Evolutionary conservation across 2,113 vertebrate species (phyloP), one percentile per base, ranked within the genome.

Genomic region (Mustela lutreola): DNA sequence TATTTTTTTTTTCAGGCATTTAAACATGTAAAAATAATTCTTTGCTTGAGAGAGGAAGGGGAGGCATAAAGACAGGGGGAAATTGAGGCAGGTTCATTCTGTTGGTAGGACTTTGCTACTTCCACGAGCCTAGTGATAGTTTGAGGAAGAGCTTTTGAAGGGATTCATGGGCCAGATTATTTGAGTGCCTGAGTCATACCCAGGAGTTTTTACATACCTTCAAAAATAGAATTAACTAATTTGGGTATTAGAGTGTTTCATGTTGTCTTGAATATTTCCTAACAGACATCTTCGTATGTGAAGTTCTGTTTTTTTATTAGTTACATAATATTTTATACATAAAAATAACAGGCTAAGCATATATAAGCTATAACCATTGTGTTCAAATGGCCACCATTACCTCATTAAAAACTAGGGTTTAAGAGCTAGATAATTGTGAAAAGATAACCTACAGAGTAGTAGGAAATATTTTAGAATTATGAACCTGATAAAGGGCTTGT

Each of bases 241-340:
- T 95, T 1, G 26, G 48, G 36, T 11, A 70, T 26, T 75, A 11
- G 36, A 45, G 21, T 33, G 3, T 94, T 97, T 94, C 71, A 7
- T 97, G 89, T 93, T 84, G 58, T 39, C 50, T 96, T 91, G 62
- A 87, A 4, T 94, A 39, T 56, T 92, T 92, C 33, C 50, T 89
- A 60, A 83, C 3, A 78, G 42, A 79, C 12, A 67, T 93, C 15
- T 91, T 95, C 76, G 90, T 92, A 28, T 56, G 36, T 83, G 45
- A 95, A 9, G 36, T 58, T 89, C 70, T 62, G 14, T 22, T 71
- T 75, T 75, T 90, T 95, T 16, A 81, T 73, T 26, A 36, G 15
- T 73, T 87, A 89, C 56, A 12, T 83, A 56, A 31, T 73, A 73
- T 50, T 82, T 97, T 82, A 89, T 45, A 94, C 2, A 18, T 84